Base-by-base conservation (phyloP, 2,888 invertebrate species). In the Scelioninae gen. 2 region DNA sequence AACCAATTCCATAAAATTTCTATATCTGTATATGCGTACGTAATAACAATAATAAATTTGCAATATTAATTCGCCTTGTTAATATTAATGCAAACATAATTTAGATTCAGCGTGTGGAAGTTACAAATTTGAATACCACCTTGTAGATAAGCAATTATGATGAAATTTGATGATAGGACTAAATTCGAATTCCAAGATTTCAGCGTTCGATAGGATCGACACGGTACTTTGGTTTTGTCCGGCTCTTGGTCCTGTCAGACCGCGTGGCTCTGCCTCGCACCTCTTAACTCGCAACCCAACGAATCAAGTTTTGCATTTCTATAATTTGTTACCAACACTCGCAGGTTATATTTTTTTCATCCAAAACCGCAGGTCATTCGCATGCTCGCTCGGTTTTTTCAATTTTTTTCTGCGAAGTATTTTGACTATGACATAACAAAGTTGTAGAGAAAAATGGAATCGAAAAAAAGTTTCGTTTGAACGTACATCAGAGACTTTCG, bases 101-200 rank as follows among this genome's bases (percentile, higher is more conserved):
- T 63, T 58, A 63, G 25, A 9, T 45, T 33, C 43, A 1, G 39
- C 35, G 57, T 58, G 67, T 61, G 46, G 58, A 57, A 55, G 65
- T 70, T 60, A 61, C 74, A 48, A 52, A 65, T 70, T 70, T 65
- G 48, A 64, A 65, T 69, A 61, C 65, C 67, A 75, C 77, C 80
- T 81, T 79, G 79, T 81, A 83, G 81, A 83, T 84, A 82, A 83
- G 80, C 82, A 82, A 83, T 83, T 83, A 82, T 81, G 84, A 84
- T 84, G 83, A 83, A 83, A 84, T 82, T 74, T 78, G 73, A 53
- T 78, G 83, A 84, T 84, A 84, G 78, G 75, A 69, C 75, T 76
- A 80, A 83, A 82, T 80, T 81, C 81, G 79, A 81, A 82, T 83
- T 81, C 80, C 81, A 63, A 83, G 84, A 84, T 84, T 81, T 77